Base-by-base conservation (phyloP, 2,797 vertebrate species). In the Cossypha niveicapilla region DNA sequence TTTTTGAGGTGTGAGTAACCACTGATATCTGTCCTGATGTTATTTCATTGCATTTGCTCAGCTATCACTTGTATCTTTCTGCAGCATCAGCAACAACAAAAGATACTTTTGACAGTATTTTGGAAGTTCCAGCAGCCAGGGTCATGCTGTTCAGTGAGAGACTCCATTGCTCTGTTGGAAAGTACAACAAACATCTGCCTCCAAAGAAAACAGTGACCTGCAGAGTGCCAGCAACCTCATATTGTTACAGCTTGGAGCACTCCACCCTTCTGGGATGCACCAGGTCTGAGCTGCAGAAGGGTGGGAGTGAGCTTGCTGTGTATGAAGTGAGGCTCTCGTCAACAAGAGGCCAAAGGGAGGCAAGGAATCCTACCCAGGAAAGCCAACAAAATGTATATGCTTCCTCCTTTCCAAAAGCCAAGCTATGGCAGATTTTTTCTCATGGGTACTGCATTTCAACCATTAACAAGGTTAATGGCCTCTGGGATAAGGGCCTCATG, bases 291-390 rank as follows among this genome's bases (percentile, higher is more conserved):
- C 67, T 75, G 44, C 87, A 58, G 51, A 93, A 82, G 47, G 63
- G 44, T 78, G 65, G 61, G 87, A 91, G 39, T 2, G 32, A 67
- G 39, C 23, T 71, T 1, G 2, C 53, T 76, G 71, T 0, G 1
- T 60, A 72, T 3, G 3, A 79, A 92, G 13, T 3, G 5, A 48
- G 35, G 21, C 12, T 92, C 44, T 85, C 2, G 0, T 61, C 72
- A 83, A 37, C 65, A 72, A 58, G 57, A 94, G 67, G 53, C 30
- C 51, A 57, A 73, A 85, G 48, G 56, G 30, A 86, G 60, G 37
- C 77, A 67, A 89, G 62, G 80, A 85, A 67, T 86, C 63, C 51
- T 88, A 85, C 87, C 76, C 73, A 88, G 78, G 79, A 93, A 92
- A 96, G 58, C 35, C 58, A 88, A 30, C 21, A 75, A 86, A 86